Conservation (phyloP, 2,113 vertebrate species). For the Sinocyclocheilus anshuiensis region DNA sequence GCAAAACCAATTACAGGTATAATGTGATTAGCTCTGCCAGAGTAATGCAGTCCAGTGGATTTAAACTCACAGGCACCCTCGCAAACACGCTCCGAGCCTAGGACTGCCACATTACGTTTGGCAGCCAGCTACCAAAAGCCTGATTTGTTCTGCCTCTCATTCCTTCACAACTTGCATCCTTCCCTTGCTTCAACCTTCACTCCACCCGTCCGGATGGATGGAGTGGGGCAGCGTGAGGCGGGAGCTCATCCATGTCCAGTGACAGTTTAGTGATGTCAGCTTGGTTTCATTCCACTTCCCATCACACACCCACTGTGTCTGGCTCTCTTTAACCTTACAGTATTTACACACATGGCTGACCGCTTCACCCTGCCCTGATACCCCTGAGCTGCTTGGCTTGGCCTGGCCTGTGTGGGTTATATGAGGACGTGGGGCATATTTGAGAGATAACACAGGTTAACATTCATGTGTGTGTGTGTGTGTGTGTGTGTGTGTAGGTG, state of each 20-base stretch:
- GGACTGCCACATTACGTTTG: slow-evolving; percentile 25
- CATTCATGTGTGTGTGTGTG: not conserved
- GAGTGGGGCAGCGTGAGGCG: not conserved
- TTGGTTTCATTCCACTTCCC: slow-evolving; percentile 40
- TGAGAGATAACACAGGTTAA: not conserved
- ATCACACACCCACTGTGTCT: slow-evolving; percentile 8
- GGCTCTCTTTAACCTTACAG: slow-evolving; percentile 5
- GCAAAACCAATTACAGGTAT: slow-evolving; percentile 59
- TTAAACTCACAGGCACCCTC: slow-evolving; percentile 26
- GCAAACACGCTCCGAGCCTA: slow-evolving; percentile 33
- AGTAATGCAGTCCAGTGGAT: slow-evolving; percentile 52
- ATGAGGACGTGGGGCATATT: not conserved
- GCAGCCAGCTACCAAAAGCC: slow-evolving; percentile 17
- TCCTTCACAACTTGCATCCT: slow-evolving; percentile 24
- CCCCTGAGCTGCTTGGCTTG: not conserved
- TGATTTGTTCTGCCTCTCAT: slow-evolving; percentile 23
- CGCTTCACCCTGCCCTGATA: not conserved
- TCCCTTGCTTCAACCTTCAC: not conserved
- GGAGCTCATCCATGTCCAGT: slow-evolving; percentile 28
- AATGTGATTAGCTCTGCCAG: slow-evolving; percentile 57
- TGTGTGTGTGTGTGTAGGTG: not conserved
- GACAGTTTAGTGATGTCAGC: slow-evolving; percentile 50
- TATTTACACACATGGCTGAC: slow-evolving; percentile 17
- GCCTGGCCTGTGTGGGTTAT: not conserved
- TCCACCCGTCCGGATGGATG: slow-evolving; percentile 1